Percentiles rank a stretch among this genome's conserved stretches.
Conservation (phyloP, 2,113 vertebrate genomes). For the Rhinolophus sinicus region DNA sequence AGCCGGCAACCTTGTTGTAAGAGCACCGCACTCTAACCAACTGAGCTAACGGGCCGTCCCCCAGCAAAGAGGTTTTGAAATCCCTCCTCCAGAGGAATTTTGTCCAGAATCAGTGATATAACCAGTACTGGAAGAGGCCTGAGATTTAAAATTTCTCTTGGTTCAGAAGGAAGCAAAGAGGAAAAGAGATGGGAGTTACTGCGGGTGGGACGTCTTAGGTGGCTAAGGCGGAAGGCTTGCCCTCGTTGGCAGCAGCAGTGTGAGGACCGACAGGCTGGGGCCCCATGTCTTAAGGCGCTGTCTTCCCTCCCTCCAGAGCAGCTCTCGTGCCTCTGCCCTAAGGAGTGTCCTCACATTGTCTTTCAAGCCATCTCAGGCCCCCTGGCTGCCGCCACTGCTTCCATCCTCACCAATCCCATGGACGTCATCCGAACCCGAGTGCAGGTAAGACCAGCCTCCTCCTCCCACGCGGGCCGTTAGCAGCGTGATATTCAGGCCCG, state of each 20-base stretch:
- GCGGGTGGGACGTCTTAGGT: no score
- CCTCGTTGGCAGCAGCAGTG: background rate
- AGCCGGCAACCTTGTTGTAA: no score
- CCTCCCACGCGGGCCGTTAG: background rate
- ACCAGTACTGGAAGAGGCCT: background rate
- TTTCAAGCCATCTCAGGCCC: constrained; percentile 96
- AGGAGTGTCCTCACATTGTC: constrained; percentile 94
- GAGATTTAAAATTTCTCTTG: background rate
- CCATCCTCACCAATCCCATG: constrained; percentile 98
- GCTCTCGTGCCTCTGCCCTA: constrained; percentile 92
- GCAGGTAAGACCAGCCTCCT: constrained; percentile 88
- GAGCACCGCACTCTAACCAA: no score
- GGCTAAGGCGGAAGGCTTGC: background rate
- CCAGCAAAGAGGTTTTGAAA: background rate
- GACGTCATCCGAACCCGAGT: constrained; percentile 96
- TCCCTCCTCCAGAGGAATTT: background rate
- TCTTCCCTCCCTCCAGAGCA: constrained; percentile 88
- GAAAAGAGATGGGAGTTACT: background rate
- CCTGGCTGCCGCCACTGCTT: constrained; percentile 95
- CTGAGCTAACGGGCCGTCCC: no score
- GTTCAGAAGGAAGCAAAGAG: background rate
- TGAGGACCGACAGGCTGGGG: background rate
- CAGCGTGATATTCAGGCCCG: background rate
- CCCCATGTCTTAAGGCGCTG: constrained; percentile 31
- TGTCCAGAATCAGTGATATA: background rate